A percentile compares a stretch with the other conserved stretches of the same genome.
Evolutionary conservation across 1,140 invertebrate species (phyloP).

Genomic region (Carcinoscorpius rotundicauda): DNA sequence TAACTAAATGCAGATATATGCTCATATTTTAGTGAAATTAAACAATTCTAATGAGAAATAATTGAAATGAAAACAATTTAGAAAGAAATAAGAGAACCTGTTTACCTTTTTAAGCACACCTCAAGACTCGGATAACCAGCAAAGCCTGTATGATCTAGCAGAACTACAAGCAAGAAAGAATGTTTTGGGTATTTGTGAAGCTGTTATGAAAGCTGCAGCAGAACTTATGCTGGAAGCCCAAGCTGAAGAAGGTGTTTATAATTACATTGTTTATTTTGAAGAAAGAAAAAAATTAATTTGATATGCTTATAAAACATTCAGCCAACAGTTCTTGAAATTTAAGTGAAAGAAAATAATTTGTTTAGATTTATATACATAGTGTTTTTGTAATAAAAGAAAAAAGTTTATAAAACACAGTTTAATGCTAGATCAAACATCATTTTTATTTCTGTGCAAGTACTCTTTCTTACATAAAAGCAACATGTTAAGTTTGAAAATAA

Average conservation of each 20-base stretch:
- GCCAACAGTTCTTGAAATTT: background rate
- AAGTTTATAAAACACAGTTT: too few species aligned
- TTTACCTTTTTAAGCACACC: constrained; percentile 40
- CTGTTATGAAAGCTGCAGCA: constrained; percentile 56
- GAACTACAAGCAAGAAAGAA: constrained; percentile 58
- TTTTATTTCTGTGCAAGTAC: too few species aligned
- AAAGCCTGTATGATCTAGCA: constrained; percentile 48
- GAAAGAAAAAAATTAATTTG: background rate
- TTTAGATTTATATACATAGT: background rate
- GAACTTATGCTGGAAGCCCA: constrained; percentile 56
- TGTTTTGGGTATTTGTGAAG: constrained; percentile 53
- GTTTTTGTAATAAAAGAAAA: too few species aligned
- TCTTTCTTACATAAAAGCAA: too few species aligned
- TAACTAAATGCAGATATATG: too few species aligned
- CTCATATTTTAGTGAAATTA: too few species aligned
- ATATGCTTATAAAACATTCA: background rate
- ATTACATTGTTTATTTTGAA: background rate
- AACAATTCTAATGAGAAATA: too few species aligned
- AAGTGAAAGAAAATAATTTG: background rate
- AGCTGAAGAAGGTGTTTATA: constrained; percentile 33
- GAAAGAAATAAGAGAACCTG: too few species aligned
- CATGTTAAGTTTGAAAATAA: too few species aligned
- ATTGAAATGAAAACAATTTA: too few species aligned
- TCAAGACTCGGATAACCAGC: constrained; percentile 48
- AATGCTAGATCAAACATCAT: too few species aligned